Evolutionary conservation across 2,113 vertebrate species (phyloP).

Genomic region (Pogonocichla stellata): DNA sequence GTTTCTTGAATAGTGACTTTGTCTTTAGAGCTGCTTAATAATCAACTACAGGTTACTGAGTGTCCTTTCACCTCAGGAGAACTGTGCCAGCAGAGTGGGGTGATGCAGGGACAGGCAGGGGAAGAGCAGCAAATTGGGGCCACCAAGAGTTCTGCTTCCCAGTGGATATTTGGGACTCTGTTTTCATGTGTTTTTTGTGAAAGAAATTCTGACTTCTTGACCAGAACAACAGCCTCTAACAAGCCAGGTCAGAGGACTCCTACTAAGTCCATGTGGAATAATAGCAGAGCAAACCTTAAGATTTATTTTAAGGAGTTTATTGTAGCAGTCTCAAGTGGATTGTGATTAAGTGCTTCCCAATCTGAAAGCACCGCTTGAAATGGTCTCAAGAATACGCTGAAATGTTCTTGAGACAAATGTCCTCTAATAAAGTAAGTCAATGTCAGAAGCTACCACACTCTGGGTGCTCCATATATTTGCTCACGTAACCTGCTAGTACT

Average conservation of each 20-base stretch:
- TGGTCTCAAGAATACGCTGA: background rate
- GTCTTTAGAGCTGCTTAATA: constrained; percentile 2
- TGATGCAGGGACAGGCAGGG: background rate
- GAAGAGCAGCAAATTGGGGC: background rate
- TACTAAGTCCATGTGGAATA: background rate
- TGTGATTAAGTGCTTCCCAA: background rate
- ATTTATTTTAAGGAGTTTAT: background rate
- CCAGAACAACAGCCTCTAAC: background rate
- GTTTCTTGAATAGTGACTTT: background rate
- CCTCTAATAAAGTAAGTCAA: constrained; percentile 11
- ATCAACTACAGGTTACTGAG: background rate
- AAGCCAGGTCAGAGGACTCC: background rate
- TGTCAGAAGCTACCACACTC: background rate
- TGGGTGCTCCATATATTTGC: background rate
- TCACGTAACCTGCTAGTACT: background rate
- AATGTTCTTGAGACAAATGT: background rate
- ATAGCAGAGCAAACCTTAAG: background rate
- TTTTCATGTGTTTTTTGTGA: background rate
- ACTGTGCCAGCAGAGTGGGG: background rate
- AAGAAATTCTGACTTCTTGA: background rate
- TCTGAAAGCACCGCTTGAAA: background rate
- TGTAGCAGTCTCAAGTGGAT: background rate
- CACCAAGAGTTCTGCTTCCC: background rate
- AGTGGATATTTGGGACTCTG: background rate
- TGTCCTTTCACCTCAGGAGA: background rate